phyloP scores from a whole-genome alignment of 2,797 vertebrate genomes.

The Tympanoctomys barrerae region DNA sequence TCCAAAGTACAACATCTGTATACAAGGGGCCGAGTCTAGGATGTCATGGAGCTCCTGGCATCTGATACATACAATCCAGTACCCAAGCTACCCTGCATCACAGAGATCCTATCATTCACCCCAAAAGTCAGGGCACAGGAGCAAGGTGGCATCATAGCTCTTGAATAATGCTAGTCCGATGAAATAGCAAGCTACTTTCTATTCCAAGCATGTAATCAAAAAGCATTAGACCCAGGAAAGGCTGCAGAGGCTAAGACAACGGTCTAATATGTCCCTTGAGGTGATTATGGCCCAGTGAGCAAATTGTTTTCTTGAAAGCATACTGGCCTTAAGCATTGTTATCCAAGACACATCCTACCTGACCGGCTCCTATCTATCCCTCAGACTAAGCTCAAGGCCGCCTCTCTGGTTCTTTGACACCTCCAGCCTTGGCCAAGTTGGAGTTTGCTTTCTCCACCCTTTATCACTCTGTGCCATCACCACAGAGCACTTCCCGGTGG shows the following conservation, averaged over 20 bases:
- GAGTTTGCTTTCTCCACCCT: neutral
- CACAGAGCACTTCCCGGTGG: neutral
- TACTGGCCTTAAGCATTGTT: neutral
- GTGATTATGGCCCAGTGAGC: neutral
- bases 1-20: no score
- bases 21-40: neutral
- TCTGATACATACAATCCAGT: fast-evolving
- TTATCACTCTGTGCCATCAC: neutral
- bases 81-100: neutral
- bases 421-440: neutral
- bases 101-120: neutral
- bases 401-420: neutral
- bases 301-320: neutral
- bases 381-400: neutral
- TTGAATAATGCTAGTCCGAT: neutral
- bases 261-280: neutral
- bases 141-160: neutral
- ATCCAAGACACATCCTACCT: neutral
- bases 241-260: neutral
- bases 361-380: neutral
- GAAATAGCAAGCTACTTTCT: neutral
- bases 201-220: neutral
- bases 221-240: neutral
- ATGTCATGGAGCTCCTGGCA: neutral
- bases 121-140: neutral